Evolutionary conservation across 2,797 vertebrate genomes (phyloP).

Genomic region (Pipistrellus pipistrellus): DNA sequence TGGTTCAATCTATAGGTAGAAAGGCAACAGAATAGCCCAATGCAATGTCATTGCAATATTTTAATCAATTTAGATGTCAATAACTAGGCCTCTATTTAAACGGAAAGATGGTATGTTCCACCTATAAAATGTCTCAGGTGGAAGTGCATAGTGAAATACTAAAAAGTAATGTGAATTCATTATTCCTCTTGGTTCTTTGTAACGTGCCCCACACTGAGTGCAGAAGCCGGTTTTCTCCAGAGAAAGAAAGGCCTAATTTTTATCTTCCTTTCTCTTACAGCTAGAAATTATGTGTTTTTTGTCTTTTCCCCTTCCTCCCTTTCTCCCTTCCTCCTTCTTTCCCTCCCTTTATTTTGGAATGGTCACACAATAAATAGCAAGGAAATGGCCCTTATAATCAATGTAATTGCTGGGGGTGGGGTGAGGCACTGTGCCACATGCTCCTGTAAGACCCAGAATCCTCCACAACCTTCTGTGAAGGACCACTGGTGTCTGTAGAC

Average conservation of each 20-base stretch:
- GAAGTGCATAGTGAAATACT: not conserved
- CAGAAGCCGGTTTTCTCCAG: not conserved
- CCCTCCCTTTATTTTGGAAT: not conserved
- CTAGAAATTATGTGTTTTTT: not conserved
- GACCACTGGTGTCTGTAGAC: not conserved
- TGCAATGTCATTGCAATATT: not conserved
- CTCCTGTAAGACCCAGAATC: not conserved
- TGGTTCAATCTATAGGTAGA: not conserved
- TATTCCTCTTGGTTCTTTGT: not conserved
- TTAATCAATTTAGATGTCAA: not conserved
- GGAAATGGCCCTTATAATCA: not conserved
- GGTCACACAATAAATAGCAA: not conserved
- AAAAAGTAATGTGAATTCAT: not conserved
- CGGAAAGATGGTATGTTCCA: not conserved
- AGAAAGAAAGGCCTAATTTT: not conserved
- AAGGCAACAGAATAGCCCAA: not conserved
- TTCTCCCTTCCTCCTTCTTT: not conserved
- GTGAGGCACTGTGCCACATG: not conserved
- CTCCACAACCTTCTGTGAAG: not conserved
- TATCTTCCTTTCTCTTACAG: not conserved
- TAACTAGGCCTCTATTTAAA: conserved; percentile 38
- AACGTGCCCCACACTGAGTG: not conserved
- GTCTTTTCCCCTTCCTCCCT: not conserved
- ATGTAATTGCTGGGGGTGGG: not conserved
- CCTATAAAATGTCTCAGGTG: not conserved